These are phyloP conservation scores for Cathartes aura DNA, from an alignment of 2,113 vertebrate genomes.

Conservation along the genomic window DNA sequence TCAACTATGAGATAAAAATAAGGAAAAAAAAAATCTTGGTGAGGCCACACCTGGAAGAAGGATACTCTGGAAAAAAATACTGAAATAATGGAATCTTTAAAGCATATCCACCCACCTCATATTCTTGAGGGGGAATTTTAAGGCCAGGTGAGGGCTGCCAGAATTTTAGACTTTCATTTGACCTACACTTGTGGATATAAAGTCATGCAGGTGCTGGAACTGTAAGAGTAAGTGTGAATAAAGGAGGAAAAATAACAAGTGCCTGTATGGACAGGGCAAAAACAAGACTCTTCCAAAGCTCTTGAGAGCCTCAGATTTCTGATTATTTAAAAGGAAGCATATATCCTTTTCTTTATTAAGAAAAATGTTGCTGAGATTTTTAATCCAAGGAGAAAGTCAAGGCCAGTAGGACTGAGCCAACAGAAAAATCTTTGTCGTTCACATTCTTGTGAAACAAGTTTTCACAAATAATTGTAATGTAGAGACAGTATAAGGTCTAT, in stretches of 20 bases:
- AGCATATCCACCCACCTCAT: neutral
- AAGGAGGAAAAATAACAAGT: neutral
- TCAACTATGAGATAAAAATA: conserved; percentile 65
- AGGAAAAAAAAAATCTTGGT: conserved; percentile 8
- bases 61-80: conserved; percentile 35
- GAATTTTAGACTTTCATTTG: neutral
- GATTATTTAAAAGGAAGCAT: neutral
- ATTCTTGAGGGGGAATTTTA: neutral
- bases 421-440: neutral
- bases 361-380: neutral
- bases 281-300: neutral
- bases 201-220: neutral
- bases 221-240: neutral
- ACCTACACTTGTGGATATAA: neutral
- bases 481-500: neutral
- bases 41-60: conserved; percentile 30
- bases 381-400: neutral
- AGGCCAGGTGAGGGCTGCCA: neutral
- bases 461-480: neutral
- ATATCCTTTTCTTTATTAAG: neutral
- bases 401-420: neutral
- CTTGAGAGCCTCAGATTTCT: neutral
- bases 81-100: conserved; percentile 49
- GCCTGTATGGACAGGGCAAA: neutral
- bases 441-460: neutral